These are phyloP conservation scores for Torymus aiolomorphi DNA, from an alignment of 2,888 invertebrate species.

Conservation along the genomic window DNA sequence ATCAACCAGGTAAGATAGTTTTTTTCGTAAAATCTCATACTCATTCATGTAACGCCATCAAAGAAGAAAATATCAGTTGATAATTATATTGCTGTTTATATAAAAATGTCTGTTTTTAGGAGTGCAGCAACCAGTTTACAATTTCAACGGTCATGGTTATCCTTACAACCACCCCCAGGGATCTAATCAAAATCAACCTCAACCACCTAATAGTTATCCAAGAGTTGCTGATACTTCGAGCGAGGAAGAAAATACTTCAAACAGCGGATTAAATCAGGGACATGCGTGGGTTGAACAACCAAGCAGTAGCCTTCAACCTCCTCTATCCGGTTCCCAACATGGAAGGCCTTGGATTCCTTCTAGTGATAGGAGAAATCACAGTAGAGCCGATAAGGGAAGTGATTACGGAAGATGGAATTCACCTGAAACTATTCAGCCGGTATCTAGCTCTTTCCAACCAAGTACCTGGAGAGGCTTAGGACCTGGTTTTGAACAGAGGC, in stretches of 20 bases:
- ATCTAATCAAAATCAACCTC: background rate
- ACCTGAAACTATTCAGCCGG: conserved; percentile 39
- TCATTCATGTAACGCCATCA: no score
- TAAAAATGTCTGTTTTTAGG: background rate
- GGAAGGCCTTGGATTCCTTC: background rate
- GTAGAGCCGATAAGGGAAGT: conserved; percentile 6
- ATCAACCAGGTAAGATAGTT: conserved; percentile 32
- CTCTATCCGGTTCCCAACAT: background rate
- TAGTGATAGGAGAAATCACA: conserved; percentile 31
- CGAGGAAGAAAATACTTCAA: background rate
- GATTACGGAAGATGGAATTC: conserved; percentile 56
- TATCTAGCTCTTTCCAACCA: conserved; percentile 54
- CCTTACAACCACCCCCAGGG: conserved; percentile 27
- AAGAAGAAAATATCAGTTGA: no score
- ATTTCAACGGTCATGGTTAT: conserved; percentile 41
- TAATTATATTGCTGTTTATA: no score
- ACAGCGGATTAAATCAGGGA: background rate
- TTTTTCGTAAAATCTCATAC: background rate
- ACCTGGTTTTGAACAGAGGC: conserved; percentile 46
- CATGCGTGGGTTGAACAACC: conserved; percentile 24
- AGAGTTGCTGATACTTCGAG: background rate
- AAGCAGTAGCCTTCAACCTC: background rate
- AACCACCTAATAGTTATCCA: background rate
- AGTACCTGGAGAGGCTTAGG: conserved; percentile 58
- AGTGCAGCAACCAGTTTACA: conserved; percentile 6